These are phyloP conservation scores for Labeo rohita DNA, from an alignment of 2,113 vertebrate species.

Conservation along the genomic window DNA sequence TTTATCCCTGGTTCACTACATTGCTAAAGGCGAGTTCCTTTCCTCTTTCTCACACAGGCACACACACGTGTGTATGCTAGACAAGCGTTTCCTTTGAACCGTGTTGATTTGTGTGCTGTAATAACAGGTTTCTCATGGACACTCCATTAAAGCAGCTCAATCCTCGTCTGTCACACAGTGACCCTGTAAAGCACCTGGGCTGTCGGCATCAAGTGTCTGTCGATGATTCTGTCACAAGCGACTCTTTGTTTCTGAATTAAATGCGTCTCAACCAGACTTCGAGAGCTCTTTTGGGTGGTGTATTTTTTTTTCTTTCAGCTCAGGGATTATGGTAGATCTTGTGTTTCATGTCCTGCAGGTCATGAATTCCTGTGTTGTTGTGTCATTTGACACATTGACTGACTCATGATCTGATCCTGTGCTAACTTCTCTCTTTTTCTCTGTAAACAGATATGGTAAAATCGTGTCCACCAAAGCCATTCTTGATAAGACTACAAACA, in stretches of 20 bases:
- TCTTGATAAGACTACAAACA: constrained; percentile 99
- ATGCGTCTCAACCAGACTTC: constrained; percentile 2
- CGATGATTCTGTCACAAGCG: constrained; percentile 44
- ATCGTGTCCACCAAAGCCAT: constrained; percentile 99
- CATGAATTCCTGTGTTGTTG: constrained; percentile 45
- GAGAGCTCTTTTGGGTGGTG: constrained; percentile 19
- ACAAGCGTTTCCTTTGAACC: constrained; percentile 50
- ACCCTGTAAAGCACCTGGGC: constrained; percentile 7
- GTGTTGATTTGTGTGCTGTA: constrained; percentile 44
- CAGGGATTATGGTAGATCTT: constrained; percentile 3
- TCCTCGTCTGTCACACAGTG: constrained; percentile 24
- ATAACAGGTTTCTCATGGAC: constrained; percentile 44
- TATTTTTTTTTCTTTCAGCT: constrained; percentile 17
- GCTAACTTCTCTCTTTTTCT: constrained; percentile 21
- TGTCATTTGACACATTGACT: constrained; percentile 33
- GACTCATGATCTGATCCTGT: neutral
- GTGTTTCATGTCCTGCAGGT: constrained; percentile 37
- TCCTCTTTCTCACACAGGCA: constrained; percentile 5
- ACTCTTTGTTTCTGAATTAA: constrained; percentile 41
- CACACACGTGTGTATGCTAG: neutral
- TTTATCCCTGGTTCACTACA: neutral
- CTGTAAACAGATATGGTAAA: constrained; percentile 90
- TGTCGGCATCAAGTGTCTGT: constrained; percentile 5
- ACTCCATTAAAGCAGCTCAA: constrained; percentile 26
- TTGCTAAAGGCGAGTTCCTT: neutral